Conservation (phyloP, 2,113 vertebrate genomes). For the Sphaerodactylus townsendi region DNA sequence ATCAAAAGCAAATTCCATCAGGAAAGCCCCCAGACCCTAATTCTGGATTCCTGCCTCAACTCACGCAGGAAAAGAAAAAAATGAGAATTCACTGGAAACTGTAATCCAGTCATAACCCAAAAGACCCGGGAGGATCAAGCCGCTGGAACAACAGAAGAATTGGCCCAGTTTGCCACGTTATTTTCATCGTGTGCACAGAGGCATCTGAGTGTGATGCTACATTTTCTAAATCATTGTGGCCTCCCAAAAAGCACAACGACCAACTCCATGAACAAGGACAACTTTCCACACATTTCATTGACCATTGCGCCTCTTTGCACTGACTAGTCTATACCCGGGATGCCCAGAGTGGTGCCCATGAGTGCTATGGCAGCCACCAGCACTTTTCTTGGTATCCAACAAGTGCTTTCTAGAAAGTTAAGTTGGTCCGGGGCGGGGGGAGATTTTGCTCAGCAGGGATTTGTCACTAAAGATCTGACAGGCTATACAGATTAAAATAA, state of each 20-base stretch:
- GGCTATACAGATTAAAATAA: too few species aligned
- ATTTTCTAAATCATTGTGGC: not conserved
- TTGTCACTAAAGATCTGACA: too few species aligned
- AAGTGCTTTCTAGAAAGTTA: too few species aligned
- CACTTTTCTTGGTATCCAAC: too few species aligned
- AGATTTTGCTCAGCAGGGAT: not conserved
- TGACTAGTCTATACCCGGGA: not conserved
- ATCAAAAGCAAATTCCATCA: not conserved
- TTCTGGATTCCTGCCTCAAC: not conserved
- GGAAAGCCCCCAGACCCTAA: not conserved
- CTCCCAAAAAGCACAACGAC: not conserved
- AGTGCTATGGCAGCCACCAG: too few species aligned
- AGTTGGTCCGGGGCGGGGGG: too few species aligned
- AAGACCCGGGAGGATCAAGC: not conserved
- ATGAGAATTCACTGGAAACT: not conserved
- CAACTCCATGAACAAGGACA: not conserved
- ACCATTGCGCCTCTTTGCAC: not conserved
- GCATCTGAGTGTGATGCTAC: not conserved
- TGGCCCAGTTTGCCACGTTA: not conserved
- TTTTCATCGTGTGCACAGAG: not conserved
- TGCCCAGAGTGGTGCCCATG: too few species aligned
- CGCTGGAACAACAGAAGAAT: not conserved
- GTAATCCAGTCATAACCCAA: not conserved
- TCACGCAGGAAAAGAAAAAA: not conserved
- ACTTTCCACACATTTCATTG: not conserved